A percentile compares a stretch with the other conserved stretches of the same genome.
Evolutionary conservation across 2,888 invertebrate genomes (phyloP).

Genomic region (Pandemis heparana): DNA sequence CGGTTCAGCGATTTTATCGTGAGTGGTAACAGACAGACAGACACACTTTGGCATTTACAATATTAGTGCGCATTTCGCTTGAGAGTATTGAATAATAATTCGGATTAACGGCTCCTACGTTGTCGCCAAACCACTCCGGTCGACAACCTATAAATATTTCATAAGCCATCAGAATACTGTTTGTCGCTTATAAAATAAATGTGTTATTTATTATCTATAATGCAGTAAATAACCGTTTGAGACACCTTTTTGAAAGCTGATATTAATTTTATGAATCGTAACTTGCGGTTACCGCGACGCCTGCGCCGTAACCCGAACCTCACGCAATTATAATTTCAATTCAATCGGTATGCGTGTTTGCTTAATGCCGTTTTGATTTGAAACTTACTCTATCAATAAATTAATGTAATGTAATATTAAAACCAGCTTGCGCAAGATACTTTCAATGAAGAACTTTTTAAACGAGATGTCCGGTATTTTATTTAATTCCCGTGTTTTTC

Average conservation of each 20-base stretch:
- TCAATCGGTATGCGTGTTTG: slow-evolving; percentile 35
- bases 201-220: slow-evolving; percentile 49
- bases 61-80: neutral
- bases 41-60: too few species aligned
- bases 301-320: slow-evolving; percentile 32
- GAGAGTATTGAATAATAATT: slow-evolving; percentile 42
- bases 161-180: slow-evolving; percentile 54
- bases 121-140: slow-evolving; percentile 42
- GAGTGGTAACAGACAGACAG: too few species aligned
- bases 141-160: slow-evolving; percentile 50
- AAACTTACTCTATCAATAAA: slow-evolving; percentile 24
- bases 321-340: slow-evolving; percentile 37
- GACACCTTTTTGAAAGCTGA: slow-evolving; percentile 43
- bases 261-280: slow-evolving; percentile 40
- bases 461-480: neutral
- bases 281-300: slow-evolving; percentile 23
- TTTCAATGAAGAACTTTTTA: neutral
- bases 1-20: too few species aligned
- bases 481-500: neutral
- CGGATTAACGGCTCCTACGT: slow-evolving; percentile 48
- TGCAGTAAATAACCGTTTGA: slow-evolving; percentile 45
- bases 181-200: slow-evolving; percentile 51
- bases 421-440: slow-evolving; percentile 2
- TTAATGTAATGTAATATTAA: slow-evolving; percentile 7
- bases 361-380: slow-evolving; percentile 18